Conservation (phyloP, 2,888 invertebrate species). For the Taenaris catops region DNA sequence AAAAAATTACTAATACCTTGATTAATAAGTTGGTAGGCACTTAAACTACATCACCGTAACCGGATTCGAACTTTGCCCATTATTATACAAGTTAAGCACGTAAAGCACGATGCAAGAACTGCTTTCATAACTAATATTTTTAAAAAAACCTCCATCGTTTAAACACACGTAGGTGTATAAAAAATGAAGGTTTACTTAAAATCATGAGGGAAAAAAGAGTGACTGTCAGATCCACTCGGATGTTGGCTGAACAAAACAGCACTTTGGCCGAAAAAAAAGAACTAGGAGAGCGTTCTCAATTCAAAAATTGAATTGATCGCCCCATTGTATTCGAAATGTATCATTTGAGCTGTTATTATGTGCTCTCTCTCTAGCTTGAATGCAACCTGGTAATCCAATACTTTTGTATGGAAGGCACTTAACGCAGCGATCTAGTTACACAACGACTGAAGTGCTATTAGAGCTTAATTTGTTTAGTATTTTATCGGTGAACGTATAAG, state of each 20-base stretch:
- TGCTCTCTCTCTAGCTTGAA: conserved; percentile 69
- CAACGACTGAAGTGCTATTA: conserved; percentile 54
- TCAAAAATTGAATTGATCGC: conserved; percentile 80
- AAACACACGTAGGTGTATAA: no score
- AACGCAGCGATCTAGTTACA: conserved; percentile 48
- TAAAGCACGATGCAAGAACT: no score
- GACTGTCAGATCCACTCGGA: conserved; percentile 76
- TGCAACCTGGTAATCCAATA: conserved; percentile 76
- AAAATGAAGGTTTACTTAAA: conserved; percentile 34
- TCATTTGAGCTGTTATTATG: conserved; percentile 80
- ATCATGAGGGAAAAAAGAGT: conserved; percentile 65
- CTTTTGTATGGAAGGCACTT: conserved; percentile 79
- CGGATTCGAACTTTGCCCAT: no score
- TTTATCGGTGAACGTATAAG: conserved; percentile 30
- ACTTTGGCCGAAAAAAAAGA: conserved; percentile 73
- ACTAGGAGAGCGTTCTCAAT: conserved; percentile 78
- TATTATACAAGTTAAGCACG: no score
- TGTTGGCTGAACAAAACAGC: conserved; percentile 78
- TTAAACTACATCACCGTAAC: no score
- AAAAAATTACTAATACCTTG: no score
- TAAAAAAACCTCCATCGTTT: no score
- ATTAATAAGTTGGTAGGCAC: no score
- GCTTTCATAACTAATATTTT: no score
- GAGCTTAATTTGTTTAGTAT: conserved; percentile 50
- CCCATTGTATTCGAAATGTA: conserved; percentile 80